These are phyloP conservation scores for Poecile atricapillus DNA, from an alignment of 2,113 vertebrate species.

Conservation along the genomic window DNA sequence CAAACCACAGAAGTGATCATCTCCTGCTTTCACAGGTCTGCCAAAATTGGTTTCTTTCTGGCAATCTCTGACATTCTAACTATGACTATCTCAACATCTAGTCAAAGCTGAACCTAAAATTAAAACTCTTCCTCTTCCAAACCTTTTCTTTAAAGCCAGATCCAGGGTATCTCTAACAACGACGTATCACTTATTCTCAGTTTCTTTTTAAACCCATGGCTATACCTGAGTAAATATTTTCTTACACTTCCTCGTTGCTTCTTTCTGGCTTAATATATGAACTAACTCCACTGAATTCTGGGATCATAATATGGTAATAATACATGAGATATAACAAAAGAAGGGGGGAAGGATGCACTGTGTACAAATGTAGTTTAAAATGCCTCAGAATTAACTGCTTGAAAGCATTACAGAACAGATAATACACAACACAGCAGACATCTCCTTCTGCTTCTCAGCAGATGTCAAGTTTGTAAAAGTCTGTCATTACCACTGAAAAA, in stretches of 20 bases:
- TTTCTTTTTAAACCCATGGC: neutral
- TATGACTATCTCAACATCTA: neutral
- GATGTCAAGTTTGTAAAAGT: neutral
- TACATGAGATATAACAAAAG: neutral
- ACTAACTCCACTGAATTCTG: neutral
- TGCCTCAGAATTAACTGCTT: neutral
- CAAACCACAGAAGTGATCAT: neutral
- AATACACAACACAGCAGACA: neutral
- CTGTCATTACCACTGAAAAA: neutral
- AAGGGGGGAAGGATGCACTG: neutral
- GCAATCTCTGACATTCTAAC: neutral
- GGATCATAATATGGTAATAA: neutral
- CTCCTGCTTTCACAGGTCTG: neutral
- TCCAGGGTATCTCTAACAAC: neutral
- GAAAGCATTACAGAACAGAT: neutral
- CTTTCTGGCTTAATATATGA: neutral
- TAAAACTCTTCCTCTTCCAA: neutral
- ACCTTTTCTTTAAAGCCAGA: neutral
- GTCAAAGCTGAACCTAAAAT: neutral
- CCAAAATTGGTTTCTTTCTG: neutral
- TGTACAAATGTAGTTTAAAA: neutral
- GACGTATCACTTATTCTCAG: neutral
- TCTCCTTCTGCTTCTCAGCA: neutral
- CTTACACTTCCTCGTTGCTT: neutral
- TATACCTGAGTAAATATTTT: neutral